phyloP scores from a whole-genome alignment of 1,140 invertebrate species.

The Chironomus tepperi region DNA sequence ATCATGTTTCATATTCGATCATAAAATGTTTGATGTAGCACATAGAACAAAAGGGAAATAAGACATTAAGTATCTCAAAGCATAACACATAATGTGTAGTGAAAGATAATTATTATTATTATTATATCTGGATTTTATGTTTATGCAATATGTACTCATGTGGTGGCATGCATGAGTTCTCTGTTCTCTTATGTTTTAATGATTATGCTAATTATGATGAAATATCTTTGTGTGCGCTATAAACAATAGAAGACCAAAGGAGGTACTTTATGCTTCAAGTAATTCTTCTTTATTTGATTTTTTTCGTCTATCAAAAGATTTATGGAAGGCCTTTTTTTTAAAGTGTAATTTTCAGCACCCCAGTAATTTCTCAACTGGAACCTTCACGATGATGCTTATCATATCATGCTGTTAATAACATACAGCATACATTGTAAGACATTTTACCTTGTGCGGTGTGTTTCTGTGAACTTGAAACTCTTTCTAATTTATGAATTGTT shows the following conservation, averaged over 20 bases:
- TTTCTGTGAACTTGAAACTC: not conserved
- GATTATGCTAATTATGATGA: not conserved
- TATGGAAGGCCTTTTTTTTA: not conserved
- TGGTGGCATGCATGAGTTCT: not conserved
- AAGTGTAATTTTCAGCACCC: conserved; percentile 3
- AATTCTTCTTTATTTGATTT: not conserved
- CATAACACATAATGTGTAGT: no score
- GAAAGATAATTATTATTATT: not conserved
- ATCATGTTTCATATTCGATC: not conserved
- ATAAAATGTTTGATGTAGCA: not conserved
- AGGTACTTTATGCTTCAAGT: not conserved
- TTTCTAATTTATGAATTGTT: no score
- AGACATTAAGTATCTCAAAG: not conserved
- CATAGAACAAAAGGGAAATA: not conserved
- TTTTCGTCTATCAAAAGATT: not conserved
- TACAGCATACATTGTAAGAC: not conserved
- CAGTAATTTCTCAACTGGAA: conserved; percentile 14
- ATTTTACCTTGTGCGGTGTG: not conserved
- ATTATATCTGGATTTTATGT: conserved; percentile 10
- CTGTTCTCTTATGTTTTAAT: not conserved
- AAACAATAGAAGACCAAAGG: not conserved
- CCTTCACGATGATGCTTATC: conserved; percentile 1
- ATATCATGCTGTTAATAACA: not conserved
- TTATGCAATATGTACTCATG: not conserved
- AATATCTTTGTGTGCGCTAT: not conserved